Base-by-base conservation (phyloP, 1,140 invertebrate genomes). In the Parasteatoda tepidariorum region DNA sequence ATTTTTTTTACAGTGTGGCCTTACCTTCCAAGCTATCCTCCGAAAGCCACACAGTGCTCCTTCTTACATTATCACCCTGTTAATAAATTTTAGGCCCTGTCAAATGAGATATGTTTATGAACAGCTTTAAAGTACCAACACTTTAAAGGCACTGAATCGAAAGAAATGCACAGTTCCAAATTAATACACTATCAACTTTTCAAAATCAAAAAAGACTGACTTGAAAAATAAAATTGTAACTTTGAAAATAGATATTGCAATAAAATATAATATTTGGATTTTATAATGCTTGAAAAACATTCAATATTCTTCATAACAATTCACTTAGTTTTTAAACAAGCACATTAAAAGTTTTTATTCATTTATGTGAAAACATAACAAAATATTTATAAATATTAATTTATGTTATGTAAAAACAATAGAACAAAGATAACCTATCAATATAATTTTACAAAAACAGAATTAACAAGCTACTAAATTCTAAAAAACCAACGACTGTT, bases 61-160 rank as follows among this genome's bases (percentile, higher is more conserved):
- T 67, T 41, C 75, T 67, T 55, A 57, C 59, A 79, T 3, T 68
- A 79, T 79, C 62, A 68, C 75, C 75, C 75, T 79, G 62, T 67
- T 67, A 79, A 79, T 68, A 67, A 48, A 79, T 68, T 79, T 67
- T 67, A 68, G 68, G 28, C 75, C 64, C 75, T 79, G 75, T 68
- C 75, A 79, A 79, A 79, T 79, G 41, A 79, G 64, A 79, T 79
- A 68, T 24, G n/a, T 68, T 54, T 22, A 57, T 33, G 68, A 79
- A 79, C 33, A 62, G 57, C 55, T 28, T 22, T 48, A 62, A 55
- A 61, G 28, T 24, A 48, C 24, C 57, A 59, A 64, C 30, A 64
- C 34, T 76, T 57, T n/a, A n/a, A 33, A 57, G 33, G 71, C 54
- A 74, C 55, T 74, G 73, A 31, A 76, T 61, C 59, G 59, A 48